Percentiles rank a stretch among this genome's conserved stretches.
Conservation (phyloP, 1,140 invertebrate species). For the Wiebesia pumilae region DNA sequence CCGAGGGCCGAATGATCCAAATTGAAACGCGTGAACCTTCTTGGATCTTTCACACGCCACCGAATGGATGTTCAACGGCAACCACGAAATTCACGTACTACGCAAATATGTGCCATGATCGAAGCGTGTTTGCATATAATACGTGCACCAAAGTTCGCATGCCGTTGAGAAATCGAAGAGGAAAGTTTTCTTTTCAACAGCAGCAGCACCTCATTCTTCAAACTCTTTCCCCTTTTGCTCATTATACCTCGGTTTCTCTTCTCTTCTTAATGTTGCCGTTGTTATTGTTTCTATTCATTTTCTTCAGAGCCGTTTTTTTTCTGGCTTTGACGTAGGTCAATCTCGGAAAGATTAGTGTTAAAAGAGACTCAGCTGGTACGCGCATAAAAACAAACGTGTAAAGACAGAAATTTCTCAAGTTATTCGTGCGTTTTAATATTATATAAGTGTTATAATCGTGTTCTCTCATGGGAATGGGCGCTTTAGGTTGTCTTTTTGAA, state of each 20-base stretch:
- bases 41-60: slow-evolving; percentile 35
- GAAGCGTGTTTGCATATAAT: background rate
- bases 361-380: background rate
- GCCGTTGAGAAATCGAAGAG: background rate
- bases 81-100: slow-evolving; percentile 20
- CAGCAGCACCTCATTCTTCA: background rate
- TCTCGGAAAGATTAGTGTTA: background rate
- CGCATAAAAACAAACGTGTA: background rate
- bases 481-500: slow-evolving; percentile 28
- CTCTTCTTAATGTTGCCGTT: background rate
- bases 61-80: background rate
- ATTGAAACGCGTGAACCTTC: slow-evolving; percentile 14
- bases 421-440: background rate
- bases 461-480: slow-evolving; percentile 23
- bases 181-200: background rate
- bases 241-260: background rate
- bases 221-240: background rate
- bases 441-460: slow-evolving; percentile 23
- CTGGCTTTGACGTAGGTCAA: background rate
- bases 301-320: background rate
- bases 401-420: background rate
- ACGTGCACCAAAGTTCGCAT: background rate
- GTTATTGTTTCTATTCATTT: background rate
- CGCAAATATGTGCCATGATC: background rate
- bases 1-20: slow-evolving; percentile 9